Conservation (phyloP, 2,888 invertebrate species). For the Dicyrtoma fusca region DNA sequence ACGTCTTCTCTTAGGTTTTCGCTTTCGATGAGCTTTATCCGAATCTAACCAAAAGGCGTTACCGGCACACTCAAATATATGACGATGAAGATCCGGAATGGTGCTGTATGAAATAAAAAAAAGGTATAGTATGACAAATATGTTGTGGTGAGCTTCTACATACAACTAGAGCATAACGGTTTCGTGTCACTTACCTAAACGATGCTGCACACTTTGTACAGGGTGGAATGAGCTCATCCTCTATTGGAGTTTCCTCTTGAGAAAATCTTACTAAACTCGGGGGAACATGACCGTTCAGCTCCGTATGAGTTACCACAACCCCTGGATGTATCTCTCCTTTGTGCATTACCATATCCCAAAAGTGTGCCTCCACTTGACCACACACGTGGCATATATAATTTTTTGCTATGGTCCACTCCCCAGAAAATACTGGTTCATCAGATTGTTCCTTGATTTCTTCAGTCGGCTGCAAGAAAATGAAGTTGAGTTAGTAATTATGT, state of each 20-base stretch:
- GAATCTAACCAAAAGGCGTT: slow-evolving; percentile 50
- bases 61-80: slow-evolving; percentile 56
- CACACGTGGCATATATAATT: slow-evolving; percentile 55
- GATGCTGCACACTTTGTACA: slow-evolving; percentile 52
- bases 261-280: slow-evolving; percentile 36
- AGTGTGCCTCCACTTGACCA: slow-evolving; percentile 50
- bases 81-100: slow-evolving; percentile 53
- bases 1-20: slow-evolving; percentile 47
- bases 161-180: too few species aligned
- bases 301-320: slow-evolving; percentile 55
- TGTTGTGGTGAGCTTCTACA: too few species aligned
- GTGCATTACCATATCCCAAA: slow-evolving; percentile 56
- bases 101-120: slow-evolving; percentile 33
- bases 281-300: slow-evolving; percentile 44
- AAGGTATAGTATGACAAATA: too few species aligned
- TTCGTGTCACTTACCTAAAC: slow-evolving; percentile 44
- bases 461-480: background rate
- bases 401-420: slow-evolving; percentile 52
- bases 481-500: too few species aligned
- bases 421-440: slow-evolving; percentile 49
- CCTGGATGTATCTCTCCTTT: slow-evolving; percentile 56
- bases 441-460: slow-evolving; percentile 9
- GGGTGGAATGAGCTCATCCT: slow-evolving; percentile 34
- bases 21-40: slow-evolving; percentile 40
- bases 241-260: slow-evolving; percentile 22